Percentiles rank a stretch among this genome's conserved stretches.
Conservation (phyloP, 2,113 vertebrate genomes). For the Sylvietta virens region DNA sequence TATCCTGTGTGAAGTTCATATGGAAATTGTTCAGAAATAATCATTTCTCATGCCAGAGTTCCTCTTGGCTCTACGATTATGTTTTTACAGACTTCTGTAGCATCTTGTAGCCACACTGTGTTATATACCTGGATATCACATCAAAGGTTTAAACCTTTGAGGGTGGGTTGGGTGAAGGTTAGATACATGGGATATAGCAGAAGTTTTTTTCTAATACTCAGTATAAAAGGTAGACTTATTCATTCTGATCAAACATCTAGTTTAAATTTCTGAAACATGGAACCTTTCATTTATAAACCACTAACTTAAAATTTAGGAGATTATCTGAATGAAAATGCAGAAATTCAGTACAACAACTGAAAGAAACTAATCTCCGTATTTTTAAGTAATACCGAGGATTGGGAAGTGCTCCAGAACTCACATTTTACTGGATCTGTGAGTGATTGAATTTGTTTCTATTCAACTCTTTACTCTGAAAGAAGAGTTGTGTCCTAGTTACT, state of each 20-base stretch:
- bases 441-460: conserved; percentile 24
- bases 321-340: conserved; percentile 27
- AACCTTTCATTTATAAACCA: neutral
- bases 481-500: neutral
- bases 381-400: neutral
- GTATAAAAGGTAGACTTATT: neutral
- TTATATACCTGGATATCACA: neutral
- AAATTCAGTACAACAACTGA: neutral
- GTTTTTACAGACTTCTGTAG: neutral
- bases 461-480: neutral
- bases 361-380: neutral
- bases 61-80: neutral
- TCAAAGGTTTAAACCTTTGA: neutral
- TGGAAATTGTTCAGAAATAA: neutral
- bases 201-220: neutral
- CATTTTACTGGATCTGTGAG: neutral
- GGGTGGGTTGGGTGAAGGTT: neutral
- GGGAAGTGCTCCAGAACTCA: neutral
- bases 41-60: neutral
- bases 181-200: neutral
- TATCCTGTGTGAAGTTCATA: neutral
- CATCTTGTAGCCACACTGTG: neutral
- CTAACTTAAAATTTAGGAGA: neutral
- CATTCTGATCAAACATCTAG: neutral
- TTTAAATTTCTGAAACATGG: neutral